Evolutionary conservation across 2,797 vertebrate genomes (phyloP), one percentile per base, ranked within the genome.

Genomic region (Melanotaenia nigrans): DNA sequence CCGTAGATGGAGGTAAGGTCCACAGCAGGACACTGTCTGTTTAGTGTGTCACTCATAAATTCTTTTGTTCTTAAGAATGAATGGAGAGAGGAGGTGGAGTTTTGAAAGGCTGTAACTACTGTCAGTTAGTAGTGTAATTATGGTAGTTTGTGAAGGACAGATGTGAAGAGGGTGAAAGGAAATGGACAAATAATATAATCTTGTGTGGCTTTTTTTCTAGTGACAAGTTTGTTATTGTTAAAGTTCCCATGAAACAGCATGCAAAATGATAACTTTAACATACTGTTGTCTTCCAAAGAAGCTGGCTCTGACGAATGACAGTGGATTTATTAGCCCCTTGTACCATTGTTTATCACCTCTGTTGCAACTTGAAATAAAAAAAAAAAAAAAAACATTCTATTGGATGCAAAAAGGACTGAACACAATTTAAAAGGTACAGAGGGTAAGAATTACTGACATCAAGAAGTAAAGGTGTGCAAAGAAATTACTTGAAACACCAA

Each of bases 1-100:
- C 78, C 22, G 4, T 8, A 18, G 32, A 49, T 62, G 24, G 3
- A 72, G 53, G 13, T 68, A 12, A 32, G 38, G 14, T 63, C 30
- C 33, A 25, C 28, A 67, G 32, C 5, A 9, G 0, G 7, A 25
- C 2, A 8, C 6, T 24, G 22, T 54, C 12, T 53, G 20, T 25
- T 36, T 16, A 33, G 10, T 67, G 13, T 47, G 38, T 10, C 55
- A 68, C 35, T 49, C 16, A 28, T 13, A 42, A 13, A 10, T 22
- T 59, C 20, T 36, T 53, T 53, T 53, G 51, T 53, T 13, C 51
- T 25, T 25, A 1, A 53, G 51, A 22, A 25, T 13, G 24, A 25
- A 11, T 24, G 24, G 24, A 24, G 22, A 3, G n/a, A 24, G 22
- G 9, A 53, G 11, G 24, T 53, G 9, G 24, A 53, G 11, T 25